Base-by-base conservation (phyloP, 2,888 invertebrate species). In the Malthinus flaveolus region DNA sequence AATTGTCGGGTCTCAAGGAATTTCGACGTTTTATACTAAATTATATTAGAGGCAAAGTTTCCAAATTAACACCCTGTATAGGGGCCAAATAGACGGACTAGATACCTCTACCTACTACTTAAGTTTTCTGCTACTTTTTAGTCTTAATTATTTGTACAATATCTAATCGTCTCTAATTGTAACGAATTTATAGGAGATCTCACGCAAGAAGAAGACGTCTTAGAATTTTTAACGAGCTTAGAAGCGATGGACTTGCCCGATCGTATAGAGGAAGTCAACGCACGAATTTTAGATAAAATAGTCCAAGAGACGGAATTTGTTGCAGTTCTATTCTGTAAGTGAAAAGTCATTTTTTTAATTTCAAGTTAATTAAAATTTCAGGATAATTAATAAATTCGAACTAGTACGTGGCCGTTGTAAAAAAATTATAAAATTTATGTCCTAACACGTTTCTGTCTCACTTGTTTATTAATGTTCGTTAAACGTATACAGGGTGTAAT, bases 191-290 rank as follows among this genome's bases (percentile, higher is more conserved):
- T 76, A 91, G 91, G 94, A 82, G 95, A 95, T 85, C 84, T 95
- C 79, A 94, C 93, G 93, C 93, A 95, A 82, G 95, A 95, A 80
- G 94, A 94, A 79, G 90, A 87, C 78, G 95, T 95, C 68, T 83
- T 95, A 78, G 94, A 95, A 82, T 95, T 95, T 82, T 83, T 95
- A 72, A 95, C 95, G 73, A 94, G 94, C 76, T 85, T 95, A 73
- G 95, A 95, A 83, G 93, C 95, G 68, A 94, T 95, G 93, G 95
- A 95, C 78, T 83, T 93, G 73, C 95, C 95, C 47, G 95, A 95
- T 81, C 86, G 95, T 79, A 95, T 95, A 79, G 95, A 95, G 83
- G 95, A 95, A 84, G 95, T 95, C 51, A 95, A 95, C 78, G 86
- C 93, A 63, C 92, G 92, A 79, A 93, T 95, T 73, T 83, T 95